Evolutionary conservation across 2,797 vertebrate species (phyloP), one percentile per base, ranked within the genome.

Genomic region (Loriculus beryllinus): DNA sequence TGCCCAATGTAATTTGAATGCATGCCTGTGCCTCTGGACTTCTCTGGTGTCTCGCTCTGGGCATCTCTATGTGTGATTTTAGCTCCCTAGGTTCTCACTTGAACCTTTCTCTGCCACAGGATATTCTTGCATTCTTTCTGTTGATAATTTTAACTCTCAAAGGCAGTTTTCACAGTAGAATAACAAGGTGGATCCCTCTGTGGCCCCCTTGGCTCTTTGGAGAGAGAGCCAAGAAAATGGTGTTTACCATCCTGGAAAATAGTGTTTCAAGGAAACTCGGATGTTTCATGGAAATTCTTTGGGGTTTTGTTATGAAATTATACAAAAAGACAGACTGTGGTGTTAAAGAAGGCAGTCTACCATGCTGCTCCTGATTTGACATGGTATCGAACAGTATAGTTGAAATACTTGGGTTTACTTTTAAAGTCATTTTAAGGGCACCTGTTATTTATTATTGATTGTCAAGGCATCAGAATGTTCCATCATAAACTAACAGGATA

Each of bases 151-250:
- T 57, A 17, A n/a, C 12, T 33, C 75, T 65, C 15, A 9, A 54
- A 68, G 10, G 25, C 14, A 15, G 10, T 17, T 47, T 39, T 31
- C 47, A 12, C 33, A 43, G 29, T 4, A 21, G 52, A 49, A 14
- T 2, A 79, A 25, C 1, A 1, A 82, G 31, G 20, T 0, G 52
- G 78, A 26, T 2, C 31, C 17, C 15, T 64, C 45, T n/a, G 15
- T 37, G 35, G 7, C 57, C 25, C 42, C 40, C 7, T 40, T 40
- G 42, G 28, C 52, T 22, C 15, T 37, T 15, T 10, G 45, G n/a
- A n/a, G n/a, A n/a, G n/a, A n/a, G n/a, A n/a, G n/a, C n/a, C n/a
- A n/a, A n/a, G n/a, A n/a, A n/a, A n/a, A n/a, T n/a, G n/a, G n/a
- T n/a, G n/a, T n/a, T n/a, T n/a, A n/a, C n/a, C n/a, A n/a, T n/a